phyloP scores from a whole-genome alignment of 2,113 vertebrate species.

The rat (Rattus norvegicus) region DNA sequence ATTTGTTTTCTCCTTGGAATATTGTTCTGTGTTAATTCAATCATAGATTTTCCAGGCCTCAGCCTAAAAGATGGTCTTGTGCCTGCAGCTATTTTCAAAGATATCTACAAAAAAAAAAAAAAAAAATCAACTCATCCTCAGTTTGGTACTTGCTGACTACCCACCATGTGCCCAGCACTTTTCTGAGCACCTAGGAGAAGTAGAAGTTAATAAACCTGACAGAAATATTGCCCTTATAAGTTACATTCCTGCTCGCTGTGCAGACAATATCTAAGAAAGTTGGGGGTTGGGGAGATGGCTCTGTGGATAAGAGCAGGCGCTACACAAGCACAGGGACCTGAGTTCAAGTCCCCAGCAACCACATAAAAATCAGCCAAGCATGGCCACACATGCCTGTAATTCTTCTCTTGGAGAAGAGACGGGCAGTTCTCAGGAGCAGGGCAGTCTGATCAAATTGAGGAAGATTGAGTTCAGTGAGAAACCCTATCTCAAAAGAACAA shows the following conservation, averaged over 20 bases:
- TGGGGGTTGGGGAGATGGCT: neutral
- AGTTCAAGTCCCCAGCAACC: neutral
- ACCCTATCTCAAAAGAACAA: neutral
- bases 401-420: neutral
- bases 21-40: slow-evolving; percentile 11
- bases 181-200: neutral
- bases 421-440: no score
- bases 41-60: slow-evolving; percentile 8
- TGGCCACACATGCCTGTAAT: neutral
- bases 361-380: neutral
- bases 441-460: neutral
- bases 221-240: neutral
- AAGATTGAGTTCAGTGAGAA: no score
- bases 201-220: neutral
- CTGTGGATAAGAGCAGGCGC: no score
- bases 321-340: no score
- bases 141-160: neutral
- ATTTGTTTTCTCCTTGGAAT: neutral
- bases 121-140: neutral
- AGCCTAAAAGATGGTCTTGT: neutral
- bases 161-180: neutral
- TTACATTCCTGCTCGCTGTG: neutral
- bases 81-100: slow-evolving; percentile 10
- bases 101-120: neutral
- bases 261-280: neutral